A percentile compares a stretch with the other conserved stretches of the same genome.
phyloP scores from a whole-genome alignment of 1,140 invertebrate genomes.

The Megalonaias nervosa region DNA sequence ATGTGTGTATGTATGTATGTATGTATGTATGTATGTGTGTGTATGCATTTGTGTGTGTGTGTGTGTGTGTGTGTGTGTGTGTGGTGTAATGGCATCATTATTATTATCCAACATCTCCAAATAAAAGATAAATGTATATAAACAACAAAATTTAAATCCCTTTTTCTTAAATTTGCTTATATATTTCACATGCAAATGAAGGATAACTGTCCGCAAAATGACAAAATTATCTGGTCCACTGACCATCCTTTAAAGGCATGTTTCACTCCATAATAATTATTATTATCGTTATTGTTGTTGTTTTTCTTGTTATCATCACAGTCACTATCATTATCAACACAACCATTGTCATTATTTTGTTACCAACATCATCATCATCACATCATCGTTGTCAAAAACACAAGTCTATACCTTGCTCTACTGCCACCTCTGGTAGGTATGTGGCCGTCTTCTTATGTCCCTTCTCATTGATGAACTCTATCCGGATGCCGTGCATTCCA shows the following conservation, averaged over 20 bases:
- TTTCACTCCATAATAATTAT: background rate
- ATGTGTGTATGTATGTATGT: too few relatives aligned
- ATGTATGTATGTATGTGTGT: too few relatives aligned
- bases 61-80: too few relatives aligned
- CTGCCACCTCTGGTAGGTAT: slow-evolving; percentile 97
- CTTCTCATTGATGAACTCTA: slow-evolving; percentile 97
- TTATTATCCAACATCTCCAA: too few relatives aligned
- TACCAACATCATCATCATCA: background rate
- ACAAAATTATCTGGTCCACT: too few relatives aligned
- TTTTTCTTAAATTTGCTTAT: too few relatives aligned
- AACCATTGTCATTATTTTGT: background rate
- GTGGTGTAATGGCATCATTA: too few relatives aligned
- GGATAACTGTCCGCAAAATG: too few relatives aligned
- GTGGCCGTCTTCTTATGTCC: slow-evolving; percentile 96
- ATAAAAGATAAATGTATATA: too few relatives aligned
- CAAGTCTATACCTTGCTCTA: slow-evolving; percentile 91
- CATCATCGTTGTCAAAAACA: background rate
- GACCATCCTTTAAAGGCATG: background rate
- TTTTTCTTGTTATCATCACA: background rate
- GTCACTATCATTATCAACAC: background rate
- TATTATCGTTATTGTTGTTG: background rate
- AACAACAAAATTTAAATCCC: too few relatives aligned
- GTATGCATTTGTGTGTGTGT: too few relatives aligned
- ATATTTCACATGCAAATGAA: too few relatives aligned
- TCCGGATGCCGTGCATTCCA: slow-evolving; percentile 97